Conservation (phyloP, 1,140 invertebrate species). For the Diabrotica undecimpunctata region DNA sequence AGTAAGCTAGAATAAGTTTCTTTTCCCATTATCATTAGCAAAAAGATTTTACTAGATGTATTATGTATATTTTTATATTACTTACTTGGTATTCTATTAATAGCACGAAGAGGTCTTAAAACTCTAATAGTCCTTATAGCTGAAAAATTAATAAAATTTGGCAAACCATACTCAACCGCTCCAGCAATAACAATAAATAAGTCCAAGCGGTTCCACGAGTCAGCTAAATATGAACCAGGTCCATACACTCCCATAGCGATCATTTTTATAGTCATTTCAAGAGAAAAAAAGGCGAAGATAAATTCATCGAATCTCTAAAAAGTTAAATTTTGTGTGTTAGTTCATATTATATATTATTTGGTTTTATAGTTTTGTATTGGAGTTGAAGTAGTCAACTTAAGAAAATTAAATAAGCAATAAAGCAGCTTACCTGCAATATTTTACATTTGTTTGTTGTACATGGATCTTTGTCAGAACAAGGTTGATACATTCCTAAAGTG, state of each 20-base stretch:
- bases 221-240: conserved; percentile 90
- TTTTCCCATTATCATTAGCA: too few species aligned
- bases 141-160: conserved; percentile 94
- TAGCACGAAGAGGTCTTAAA: conserved; percentile 89
- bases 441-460: conserved; percentile 89
- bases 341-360: too few species aligned
- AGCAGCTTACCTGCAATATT: conserved; percentile 78
- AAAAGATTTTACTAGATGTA: too few species aligned
- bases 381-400: too few species aligned
- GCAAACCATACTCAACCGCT: conserved; percentile 86
- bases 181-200: conserved; percentile 97
- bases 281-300: conserved; percentile 96
- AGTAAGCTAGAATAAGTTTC: too few species aligned
- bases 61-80: conserved; percentile 33
- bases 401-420: background rate
- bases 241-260: conserved; percentile 98
- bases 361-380: too few species aligned
- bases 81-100: conserved; percentile 99
- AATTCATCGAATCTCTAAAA: conserved; percentile 93
- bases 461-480: conserved; percentile 87
- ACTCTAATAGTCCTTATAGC: conserved; percentile 97
- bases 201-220: conserved; percentile 98
- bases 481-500: conserved; percentile 99
- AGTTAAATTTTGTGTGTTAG: conserved; percentile 16
- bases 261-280: conserved; percentile 98